Evolutionary conservation across 2,797 vertebrate genomes (phyloP).

Genomic region (Geotrypetes seraphini): DNA sequence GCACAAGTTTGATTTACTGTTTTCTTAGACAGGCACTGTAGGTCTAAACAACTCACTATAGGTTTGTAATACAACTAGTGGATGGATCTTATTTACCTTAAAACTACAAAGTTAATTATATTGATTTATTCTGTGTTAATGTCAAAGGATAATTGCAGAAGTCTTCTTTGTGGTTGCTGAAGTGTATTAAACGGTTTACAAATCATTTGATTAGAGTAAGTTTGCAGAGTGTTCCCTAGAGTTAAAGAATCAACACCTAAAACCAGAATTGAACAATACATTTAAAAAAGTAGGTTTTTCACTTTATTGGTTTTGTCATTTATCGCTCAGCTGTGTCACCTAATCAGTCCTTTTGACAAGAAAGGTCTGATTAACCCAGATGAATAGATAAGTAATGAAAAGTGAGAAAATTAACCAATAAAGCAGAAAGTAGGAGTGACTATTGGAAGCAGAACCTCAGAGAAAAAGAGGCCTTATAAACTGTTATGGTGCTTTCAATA

Average conservation of each 20-base stretch:
- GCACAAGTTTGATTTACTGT: too few species aligned
- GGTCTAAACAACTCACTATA: too few species aligned
- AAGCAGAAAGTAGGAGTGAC: slow-evolving; percentile 10
- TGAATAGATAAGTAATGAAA: slow-evolving; percentile 20
- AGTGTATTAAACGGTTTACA: slow-evolving; percentile 10
- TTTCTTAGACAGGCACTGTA: too few species aligned
- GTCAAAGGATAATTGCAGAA: not conserved
- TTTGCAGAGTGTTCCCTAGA: slow-evolving; percentile 15
- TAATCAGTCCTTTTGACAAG: not conserved
- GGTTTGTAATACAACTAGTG: too few species aligned
- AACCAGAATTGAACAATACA: slow-evolving; percentile 9
- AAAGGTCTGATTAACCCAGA: slow-evolving; percentile 16
- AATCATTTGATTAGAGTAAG: slow-evolving; percentile 10
- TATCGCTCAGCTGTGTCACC: slow-evolving; percentile 22
- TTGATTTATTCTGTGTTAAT: fast-evolving
- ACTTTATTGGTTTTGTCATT: slow-evolving; percentile 28
- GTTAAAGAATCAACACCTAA: slow-evolving; percentile 8
- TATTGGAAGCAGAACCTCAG: too few species aligned
- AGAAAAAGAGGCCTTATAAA: too few species aligned
- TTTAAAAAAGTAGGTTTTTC: slow-evolving; percentile 13
- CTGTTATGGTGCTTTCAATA: too few species aligned
- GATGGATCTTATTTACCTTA: too few species aligned
- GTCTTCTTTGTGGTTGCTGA: not conserved
- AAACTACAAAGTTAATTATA: not conserved
- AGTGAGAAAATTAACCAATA: slow-evolving; percentile 12